Conservation (phyloP, 2,113 vertebrate genomes). For the Hemicordylus capensis region DNA sequence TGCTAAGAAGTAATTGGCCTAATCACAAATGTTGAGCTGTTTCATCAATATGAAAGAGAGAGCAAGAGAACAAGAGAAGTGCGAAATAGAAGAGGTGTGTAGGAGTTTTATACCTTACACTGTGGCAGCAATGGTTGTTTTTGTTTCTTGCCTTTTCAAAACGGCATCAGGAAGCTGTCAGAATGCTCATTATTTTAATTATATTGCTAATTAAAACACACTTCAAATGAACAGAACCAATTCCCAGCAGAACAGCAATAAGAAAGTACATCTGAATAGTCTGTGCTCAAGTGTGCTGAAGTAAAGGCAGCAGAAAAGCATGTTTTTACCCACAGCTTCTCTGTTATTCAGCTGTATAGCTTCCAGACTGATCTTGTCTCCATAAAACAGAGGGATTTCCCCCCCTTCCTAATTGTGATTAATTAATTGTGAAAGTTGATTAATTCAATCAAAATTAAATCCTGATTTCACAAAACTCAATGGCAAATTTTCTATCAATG, state of each 20-base stretch:
- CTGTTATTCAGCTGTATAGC: neutral
- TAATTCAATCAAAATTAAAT: neutral
- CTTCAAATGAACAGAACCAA: conserved; percentile 10
- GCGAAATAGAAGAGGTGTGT: conserved; percentile 29
- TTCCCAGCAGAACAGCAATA: neutral
- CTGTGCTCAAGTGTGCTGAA: neutral
- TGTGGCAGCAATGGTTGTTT: neutral
- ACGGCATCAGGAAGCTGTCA: conserved; percentile 12
- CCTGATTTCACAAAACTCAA: neutral
- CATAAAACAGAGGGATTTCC: neutral
- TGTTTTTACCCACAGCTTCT: neutral
- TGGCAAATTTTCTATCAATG: neutral
- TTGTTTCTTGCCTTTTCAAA: neutral
- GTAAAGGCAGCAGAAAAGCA: neutral
- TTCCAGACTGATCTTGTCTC: neutral
- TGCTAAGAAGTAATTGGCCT: neutral
- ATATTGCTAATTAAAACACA: neutral
- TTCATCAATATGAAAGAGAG: neutral
- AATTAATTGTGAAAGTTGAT: too few relatives aligned
- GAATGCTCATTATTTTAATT: conserved; percentile 28
- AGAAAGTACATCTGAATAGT: neutral
- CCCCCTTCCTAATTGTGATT: neutral
- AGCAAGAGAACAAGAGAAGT: neutral
- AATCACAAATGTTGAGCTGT: neutral
- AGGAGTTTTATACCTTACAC: conserved; percentile 25